phyloP scores from a whole-genome alignment of 2,797 vertebrate genomes.

The Eulemur mongoz region DNA sequence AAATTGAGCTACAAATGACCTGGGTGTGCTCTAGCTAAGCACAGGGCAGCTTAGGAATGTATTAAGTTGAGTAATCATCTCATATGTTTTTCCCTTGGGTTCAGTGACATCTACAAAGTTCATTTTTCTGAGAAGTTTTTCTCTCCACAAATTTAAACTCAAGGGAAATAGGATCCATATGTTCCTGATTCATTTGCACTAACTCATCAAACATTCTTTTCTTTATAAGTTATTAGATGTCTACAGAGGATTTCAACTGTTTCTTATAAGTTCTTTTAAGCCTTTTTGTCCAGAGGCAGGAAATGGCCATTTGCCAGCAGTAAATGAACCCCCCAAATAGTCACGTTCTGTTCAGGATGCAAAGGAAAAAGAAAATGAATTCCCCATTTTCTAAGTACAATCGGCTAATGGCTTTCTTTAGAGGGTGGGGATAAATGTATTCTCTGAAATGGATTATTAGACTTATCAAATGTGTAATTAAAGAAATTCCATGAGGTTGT shows the following conservation, averaged over 20 bases:
- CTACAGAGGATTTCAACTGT: slow-evolving; percentile 64
- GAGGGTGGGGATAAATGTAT: not conserved
- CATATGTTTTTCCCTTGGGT: slow-evolving; percentile 59
- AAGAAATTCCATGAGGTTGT: not conserved
- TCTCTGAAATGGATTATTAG: slow-evolving; percentile 27
- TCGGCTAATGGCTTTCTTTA: slow-evolving; percentile 23
- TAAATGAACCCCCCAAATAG: slow-evolving; percentile 12
- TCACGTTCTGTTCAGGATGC: slow-evolving; percentile 49
- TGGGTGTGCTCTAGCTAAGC: slow-evolving; percentile 48
- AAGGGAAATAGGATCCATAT: slow-evolving; percentile 70
- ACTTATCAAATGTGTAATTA: slow-evolving; percentile 45
- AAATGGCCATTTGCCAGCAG: slow-evolving; percentile 70
- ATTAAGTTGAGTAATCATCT: slow-evolving; percentile 71
- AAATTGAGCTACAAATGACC: slow-evolving; percentile 76
- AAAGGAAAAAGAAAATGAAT: slow-evolving; percentile 41
- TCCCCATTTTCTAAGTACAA: not conserved
- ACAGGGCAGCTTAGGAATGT: slow-evolving; percentile 64
- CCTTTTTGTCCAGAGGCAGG: slow-evolving; percentile 69
- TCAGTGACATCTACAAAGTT: slow-evolving; percentile 73
- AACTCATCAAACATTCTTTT: slow-evolving; percentile 70
- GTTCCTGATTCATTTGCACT: slow-evolving; percentile 69
- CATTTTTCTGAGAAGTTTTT: slow-evolving; percentile 67
- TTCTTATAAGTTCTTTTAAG: slow-evolving; percentile 65
- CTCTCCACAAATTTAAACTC: slow-evolving; percentile 72
- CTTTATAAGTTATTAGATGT: slow-evolving; percentile 74